These are phyloP conservation scores for Sinosuthora webbiana DNA, from an alignment of 2,113 vertebrate genomes.

Conservation along the genomic window DNA sequence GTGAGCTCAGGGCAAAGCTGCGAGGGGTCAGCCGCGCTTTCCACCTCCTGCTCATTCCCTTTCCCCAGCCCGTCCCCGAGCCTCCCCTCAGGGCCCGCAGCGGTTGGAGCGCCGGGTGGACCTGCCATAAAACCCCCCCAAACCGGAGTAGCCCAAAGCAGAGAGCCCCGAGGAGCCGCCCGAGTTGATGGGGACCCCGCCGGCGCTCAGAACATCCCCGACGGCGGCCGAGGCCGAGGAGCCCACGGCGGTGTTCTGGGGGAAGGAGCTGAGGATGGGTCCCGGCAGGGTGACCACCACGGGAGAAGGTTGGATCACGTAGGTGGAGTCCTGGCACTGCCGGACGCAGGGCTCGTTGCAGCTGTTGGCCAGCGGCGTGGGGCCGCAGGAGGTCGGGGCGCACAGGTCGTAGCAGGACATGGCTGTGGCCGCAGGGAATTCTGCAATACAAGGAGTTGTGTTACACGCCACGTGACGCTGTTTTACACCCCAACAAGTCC, in stretches of 20 bases:
- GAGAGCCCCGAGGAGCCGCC: neutral
- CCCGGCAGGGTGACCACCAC: conserved; percentile 43
- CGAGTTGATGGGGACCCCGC: neutral
- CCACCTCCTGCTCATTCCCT: neutral
- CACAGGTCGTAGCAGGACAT: conserved; percentile 42
- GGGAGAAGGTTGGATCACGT: neutral
- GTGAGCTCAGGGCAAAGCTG: neutral
- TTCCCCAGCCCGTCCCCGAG: neutral
- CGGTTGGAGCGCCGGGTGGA: conserved; percentile 30
- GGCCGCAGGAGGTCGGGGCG: neutral
- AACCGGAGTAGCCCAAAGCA: neutral
- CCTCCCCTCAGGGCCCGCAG: neutral
- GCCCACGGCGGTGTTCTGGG: conserved; percentile 10
- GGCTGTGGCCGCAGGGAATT: neutral
- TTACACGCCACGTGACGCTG: too few relatives aligned
- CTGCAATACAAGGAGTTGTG: too few relatives aligned
- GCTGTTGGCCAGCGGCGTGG: conserved; percentile 2
- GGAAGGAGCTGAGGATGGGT: conserved; percentile 51
- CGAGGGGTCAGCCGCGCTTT: neutral
- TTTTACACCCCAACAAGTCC: too few relatives aligned
- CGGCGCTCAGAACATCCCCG: neutral
- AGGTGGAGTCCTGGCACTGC: conserved; percentile 39
- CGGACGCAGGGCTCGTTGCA: conserved; percentile 1
- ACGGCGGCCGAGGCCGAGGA: conserved; percentile 17
- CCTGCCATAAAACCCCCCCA: neutral